phyloP scores from a whole-genome alignment of 37 sponge, comb jelly and placozoan genomes.

The Corticium candelabrum region DNA sequence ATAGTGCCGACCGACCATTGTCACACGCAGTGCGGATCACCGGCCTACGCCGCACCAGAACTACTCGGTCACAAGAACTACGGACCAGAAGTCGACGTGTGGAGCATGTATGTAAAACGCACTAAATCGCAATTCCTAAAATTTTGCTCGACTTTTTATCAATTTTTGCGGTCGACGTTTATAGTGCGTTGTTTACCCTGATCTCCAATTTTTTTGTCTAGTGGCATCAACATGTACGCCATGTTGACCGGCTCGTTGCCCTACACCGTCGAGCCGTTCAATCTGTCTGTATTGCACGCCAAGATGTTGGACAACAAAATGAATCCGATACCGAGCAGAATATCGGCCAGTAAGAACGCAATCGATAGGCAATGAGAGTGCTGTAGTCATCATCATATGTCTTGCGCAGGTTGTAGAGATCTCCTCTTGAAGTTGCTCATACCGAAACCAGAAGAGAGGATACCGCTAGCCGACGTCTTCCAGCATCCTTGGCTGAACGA shows the following conservation, averaged over 20 bases:
- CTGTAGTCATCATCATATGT: neutral
- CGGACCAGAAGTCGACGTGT: constrained; percentile 43
- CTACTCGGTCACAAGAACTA: constrained; percentile 41
- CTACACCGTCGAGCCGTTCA: constrained; percentile 30
- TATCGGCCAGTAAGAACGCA: constrained; percentile 13
- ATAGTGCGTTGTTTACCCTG: neutral
- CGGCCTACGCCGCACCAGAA: constrained; percentile 55
- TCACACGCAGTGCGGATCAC: constrained; percentile 52
- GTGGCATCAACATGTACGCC: constrained; percentile 43
- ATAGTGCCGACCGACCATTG: neutral
- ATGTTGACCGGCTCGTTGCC: constrained; percentile 47
- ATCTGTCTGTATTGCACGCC: constrained; percentile 35
- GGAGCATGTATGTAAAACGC: constrained; percentile 58
- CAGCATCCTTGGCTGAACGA: constrained; percentile 30
- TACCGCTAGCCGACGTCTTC: constrained; percentile 14
- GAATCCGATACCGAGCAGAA: constrained; percentile 22
- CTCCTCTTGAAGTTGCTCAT: constrained; percentile 28
- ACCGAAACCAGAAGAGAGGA: constrained; percentile 26
- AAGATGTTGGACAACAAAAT: constrained; percentile 43
- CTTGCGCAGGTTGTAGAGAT: constrained; percentile 20
- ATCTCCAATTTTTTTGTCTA: constrained; percentile 7
- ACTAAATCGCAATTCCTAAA: neutral
- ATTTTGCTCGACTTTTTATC: neutral
- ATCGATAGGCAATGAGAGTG: neutral
- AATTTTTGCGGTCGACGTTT: neutral